These are phyloP conservation scores for Dioctria linearis DNA, from an alignment of 2,888 invertebrate genomes.

Conservation along the genomic window DNA sequence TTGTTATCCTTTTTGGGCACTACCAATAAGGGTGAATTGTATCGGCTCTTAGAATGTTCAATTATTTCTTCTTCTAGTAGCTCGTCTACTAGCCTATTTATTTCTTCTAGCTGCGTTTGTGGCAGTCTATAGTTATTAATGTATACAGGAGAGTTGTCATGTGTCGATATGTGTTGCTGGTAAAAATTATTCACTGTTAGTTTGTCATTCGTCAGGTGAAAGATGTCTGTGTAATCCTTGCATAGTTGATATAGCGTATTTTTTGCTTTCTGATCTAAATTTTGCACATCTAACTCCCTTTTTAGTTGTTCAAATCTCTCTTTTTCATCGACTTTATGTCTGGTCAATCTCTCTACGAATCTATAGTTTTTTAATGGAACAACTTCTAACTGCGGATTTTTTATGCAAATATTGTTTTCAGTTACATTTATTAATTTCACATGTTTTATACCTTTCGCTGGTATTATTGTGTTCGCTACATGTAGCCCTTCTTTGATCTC, in stretches of 20 bases:
- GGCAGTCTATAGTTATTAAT: slow-evolving; percentile 1
- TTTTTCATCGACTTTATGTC: background rate
- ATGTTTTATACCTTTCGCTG: background rate
- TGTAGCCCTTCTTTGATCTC: slow-evolving; percentile 6
- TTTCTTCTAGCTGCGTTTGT: background rate
- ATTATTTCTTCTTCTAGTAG: slow-evolving; percentile 51
- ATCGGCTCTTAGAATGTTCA: slow-evolving; percentile 54
- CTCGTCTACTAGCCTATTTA: slow-evolving; percentile 42
- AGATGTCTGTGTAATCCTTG: too few relatives aligned
- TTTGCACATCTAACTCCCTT: too few relatives aligned
- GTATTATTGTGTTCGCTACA: background rate
- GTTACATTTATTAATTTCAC: background rate
- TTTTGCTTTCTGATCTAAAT: too few relatives aligned
- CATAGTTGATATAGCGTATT: background rate
- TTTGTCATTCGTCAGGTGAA: too few relatives aligned
- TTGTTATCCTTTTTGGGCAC: slow-evolving; percentile 54
- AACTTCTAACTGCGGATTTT: background rate
- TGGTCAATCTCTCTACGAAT: background rate
- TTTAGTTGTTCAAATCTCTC: background rate
- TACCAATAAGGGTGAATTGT: slow-evolving; percentile 57
- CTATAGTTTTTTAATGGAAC: background rate
- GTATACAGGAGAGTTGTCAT: slow-evolving; percentile 5
- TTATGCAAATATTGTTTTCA: background rate
- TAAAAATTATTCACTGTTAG: slow-evolving; percentile 6
- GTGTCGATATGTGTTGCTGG: background rate